phyloP scores from a whole-genome alignment of 2,113 vertebrate genomes.

The Gobio gobio region DNA sequence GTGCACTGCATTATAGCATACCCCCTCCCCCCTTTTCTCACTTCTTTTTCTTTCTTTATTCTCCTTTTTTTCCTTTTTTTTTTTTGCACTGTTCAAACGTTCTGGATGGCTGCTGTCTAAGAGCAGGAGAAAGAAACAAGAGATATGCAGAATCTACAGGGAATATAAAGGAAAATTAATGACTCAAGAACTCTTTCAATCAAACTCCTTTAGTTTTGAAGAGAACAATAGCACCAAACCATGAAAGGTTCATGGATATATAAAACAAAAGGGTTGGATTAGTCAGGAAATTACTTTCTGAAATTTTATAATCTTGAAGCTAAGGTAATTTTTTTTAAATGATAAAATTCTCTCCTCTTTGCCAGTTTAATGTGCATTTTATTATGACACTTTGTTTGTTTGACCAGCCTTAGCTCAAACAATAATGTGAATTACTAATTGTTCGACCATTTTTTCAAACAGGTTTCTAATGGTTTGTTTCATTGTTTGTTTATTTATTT shows the following conservation, averaged over 20 bases:
- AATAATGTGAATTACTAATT: not conserved
- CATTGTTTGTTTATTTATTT: not conserved
- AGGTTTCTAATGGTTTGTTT: not conserved
- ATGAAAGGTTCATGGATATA: slow-evolving; percentile 1
- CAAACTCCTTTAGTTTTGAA: slow-evolving; percentile 42
- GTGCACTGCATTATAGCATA: slow-evolving; percentile 44
- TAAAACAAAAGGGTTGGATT: slow-evolving; percentile 15
- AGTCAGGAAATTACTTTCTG: not conserved
- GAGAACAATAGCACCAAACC: slow-evolving; percentile 21
- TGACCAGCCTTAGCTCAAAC: not conserved
- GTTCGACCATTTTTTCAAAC: not conserved
- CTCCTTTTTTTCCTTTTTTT: not conserved
- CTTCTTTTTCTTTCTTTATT: slow-evolving; percentile 20
- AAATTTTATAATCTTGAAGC: not conserved
- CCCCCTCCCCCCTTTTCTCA: slow-evolving; percentile 1
- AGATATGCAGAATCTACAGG: slow-evolving; percentile 45
- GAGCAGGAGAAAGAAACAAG: slow-evolving; percentile 34
- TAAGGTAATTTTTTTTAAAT: not conserved
- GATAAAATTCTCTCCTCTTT: not conserved
- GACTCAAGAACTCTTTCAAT: slow-evolving; percentile 52
- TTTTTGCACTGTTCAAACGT: slow-evolving; percentile 48
- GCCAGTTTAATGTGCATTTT: not conserved
- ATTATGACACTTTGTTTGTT: not conserved
- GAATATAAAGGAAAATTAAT: slow-evolving; percentile 49
- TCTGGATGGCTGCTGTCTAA: slow-evolving; percentile 56